Evolutionary conservation across 2,888 invertebrate species (phyloP), one percentile per base, ranked within the genome.

Genomic region (Synergus umbraculus): DNA sequence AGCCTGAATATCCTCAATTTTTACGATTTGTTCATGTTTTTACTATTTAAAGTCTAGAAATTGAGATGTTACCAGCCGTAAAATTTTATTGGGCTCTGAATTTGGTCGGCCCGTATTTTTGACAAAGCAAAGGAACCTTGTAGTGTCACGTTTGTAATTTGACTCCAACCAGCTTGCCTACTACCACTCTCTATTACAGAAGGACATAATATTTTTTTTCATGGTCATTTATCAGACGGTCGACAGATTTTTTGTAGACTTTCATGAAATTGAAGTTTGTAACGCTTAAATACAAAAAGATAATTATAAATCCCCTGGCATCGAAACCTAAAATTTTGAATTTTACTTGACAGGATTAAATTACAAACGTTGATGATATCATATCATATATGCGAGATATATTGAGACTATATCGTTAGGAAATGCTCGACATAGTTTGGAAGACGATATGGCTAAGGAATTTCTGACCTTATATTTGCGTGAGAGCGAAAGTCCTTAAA

Each of bases 101-200:
- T 22, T 60, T 60, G 60, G 18, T 60, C 22, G 8, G 7, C 58
- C 18, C 10, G 58, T 58, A 58, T 58, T 8, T 18, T 9, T 4
- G 12, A 60, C 60, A 60, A 60, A 60, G 22, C 60, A 18, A 18
- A 18, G 22, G 0, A 22, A 60, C 10, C 58, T 18, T 15, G 18
- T 60, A 22, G 60, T 60, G 60, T 60, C 60, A 60, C 60, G 60
- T 60, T 60, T 4, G 60, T 60, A 60, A 60, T 22, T 22, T 60
- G 60, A 60, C 0, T 60, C 60, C 60, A 12, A 58, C 8, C 58
- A 58, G 18, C 58, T 60, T 60, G 60, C 22, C 49, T 49, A n/a
- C 49, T 49, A n/a, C 15, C 15, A 0, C 49, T 7, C 7, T n/a
- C 15, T 49, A n/a, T n/a, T 49, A 37, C 37, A 49, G 9, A 12